These are phyloP conservation scores for Pyrgus malvae DNA, from an alignment of 2,888 invertebrate species.

Conservation along the genomic window DNA sequence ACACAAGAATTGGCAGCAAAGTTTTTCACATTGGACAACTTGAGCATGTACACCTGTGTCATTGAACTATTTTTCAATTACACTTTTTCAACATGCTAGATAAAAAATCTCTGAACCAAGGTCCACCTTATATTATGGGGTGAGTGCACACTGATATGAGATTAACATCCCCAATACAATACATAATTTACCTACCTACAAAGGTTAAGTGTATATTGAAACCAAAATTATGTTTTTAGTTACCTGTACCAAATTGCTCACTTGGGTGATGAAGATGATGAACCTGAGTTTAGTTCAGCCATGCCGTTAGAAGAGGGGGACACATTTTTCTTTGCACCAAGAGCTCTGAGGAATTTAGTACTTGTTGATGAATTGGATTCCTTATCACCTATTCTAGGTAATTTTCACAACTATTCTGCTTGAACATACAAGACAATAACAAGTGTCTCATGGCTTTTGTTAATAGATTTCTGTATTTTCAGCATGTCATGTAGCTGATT, in stretches of 20 bases:
- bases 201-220: too few relatives aligned
- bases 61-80: constrained; percentile 45
- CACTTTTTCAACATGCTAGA: constrained; percentile 65
- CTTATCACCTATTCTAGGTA: constrained; percentile 94
- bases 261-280: constrained; percentile 99
- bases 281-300: constrained; percentile 98
- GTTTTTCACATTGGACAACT: too few relatives aligned
- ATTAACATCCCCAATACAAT: constrained; percentile 45
- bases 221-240: constrained; percentile 83
- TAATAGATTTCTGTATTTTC: neutral
- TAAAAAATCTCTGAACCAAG: constrained; percentile 83
- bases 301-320: constrained; percentile 99
- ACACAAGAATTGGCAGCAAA: too few relatives aligned
- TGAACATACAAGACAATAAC: too few relatives aligned
- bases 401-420: neutral
- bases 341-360: constrained; percentile 95
- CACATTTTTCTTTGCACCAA: constrained; percentile 98
- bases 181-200: too few relatives aligned
- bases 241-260: constrained; percentile 99
- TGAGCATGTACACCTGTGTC: constrained; percentile 52
- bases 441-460: neutral
- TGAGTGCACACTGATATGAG: constrained; percentile 84
- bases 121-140: constrained; percentile 76
- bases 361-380: constrained; percentile 98
- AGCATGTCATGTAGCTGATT: constrained; percentile 94